phyloP scores from a whole-genome alignment of 2,113 vertebrate genomes.

The Tachysurus fulvidraco region DNA sequence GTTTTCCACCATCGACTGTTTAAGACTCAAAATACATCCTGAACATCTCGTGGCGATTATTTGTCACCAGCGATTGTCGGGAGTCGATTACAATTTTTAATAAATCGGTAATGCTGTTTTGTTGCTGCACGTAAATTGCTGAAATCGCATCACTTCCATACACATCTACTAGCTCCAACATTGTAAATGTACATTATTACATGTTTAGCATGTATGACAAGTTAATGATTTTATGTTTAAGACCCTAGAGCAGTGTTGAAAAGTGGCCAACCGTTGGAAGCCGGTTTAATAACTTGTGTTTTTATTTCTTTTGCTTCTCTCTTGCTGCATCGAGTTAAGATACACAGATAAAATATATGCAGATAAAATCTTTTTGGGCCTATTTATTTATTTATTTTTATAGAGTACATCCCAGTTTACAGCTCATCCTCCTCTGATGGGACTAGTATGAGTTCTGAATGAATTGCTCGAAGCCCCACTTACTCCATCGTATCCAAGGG shows the following conservation, averaged over 20 bases:
- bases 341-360: neutral
- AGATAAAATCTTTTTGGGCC: neutral
- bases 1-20: neutral
- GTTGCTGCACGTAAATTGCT: neutral
- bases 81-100: neutral
- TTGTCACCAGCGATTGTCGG: neutral
- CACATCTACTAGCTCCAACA: neutral
- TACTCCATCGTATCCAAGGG: conserved; percentile 51
- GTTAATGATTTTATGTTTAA: neutral
- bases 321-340: neutral
- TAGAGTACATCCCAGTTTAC: neutral
- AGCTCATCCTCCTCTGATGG: conserved; percentile 8
- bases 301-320: neutral
- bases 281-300: neutral
- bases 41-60: neutral
- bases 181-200: conserved; percentile 8
- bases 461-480: conserved; percentile 57
- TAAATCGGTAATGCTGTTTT: neutral
- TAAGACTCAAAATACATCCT: conserved; percentile 25
- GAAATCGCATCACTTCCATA: neutral
- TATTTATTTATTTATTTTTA: too few species aligned
- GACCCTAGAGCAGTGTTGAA: neutral
- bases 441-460: neutral
- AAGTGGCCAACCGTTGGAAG: neutral
- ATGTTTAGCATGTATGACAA: neutral